Conservation (phyloP, 2,113 vertebrate genomes). For the Pelvicachromis taeniatus region DNA sequence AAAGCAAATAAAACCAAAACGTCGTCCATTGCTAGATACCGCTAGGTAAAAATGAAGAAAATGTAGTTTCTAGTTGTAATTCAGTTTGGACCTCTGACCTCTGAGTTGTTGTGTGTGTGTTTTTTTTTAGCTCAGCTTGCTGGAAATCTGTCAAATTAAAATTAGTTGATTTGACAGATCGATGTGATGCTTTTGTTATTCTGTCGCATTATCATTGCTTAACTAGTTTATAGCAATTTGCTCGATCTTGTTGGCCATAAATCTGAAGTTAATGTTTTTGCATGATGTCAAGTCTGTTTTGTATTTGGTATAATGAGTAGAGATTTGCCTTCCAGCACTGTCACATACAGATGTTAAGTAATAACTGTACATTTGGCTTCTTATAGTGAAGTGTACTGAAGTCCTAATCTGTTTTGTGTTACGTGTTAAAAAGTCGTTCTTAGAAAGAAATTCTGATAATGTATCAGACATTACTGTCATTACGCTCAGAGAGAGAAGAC, state of each 20-base stretch:
- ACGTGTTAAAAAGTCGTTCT: not conserved
- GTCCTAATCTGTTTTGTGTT: not conserved
- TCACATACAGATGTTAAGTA: conserved; percentile 2
- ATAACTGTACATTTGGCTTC: not conserved
- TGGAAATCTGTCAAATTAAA: conserved; percentile 5
- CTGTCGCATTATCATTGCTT: not conserved
- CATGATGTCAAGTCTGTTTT: conserved; percentile 6
- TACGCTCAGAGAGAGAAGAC: not conserved
- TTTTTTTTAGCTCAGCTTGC: not conserved
- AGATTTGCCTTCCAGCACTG: not conserved
- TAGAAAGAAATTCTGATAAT: not conserved
- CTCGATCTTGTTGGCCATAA: not conserved
- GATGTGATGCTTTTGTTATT: conserved; percentile 1
- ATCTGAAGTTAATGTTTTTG: conserved; percentile 2
- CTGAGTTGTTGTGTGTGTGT: not conserved
- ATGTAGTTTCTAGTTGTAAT: not conserved
- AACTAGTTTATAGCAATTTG: conserved; percentile 9
- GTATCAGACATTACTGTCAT: not conserved
- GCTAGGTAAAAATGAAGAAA: not conserved
- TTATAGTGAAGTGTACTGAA: not conserved
- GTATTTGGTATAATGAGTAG: not conserved
- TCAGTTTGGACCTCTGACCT: not conserved
- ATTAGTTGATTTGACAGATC: not conserved
- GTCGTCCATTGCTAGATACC: not conserved
- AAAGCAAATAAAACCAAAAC: not conserved